Base-by-base conservation (phyloP, 2,797 vertebrate genomes). In the Oryzias sinensis region DNA sequence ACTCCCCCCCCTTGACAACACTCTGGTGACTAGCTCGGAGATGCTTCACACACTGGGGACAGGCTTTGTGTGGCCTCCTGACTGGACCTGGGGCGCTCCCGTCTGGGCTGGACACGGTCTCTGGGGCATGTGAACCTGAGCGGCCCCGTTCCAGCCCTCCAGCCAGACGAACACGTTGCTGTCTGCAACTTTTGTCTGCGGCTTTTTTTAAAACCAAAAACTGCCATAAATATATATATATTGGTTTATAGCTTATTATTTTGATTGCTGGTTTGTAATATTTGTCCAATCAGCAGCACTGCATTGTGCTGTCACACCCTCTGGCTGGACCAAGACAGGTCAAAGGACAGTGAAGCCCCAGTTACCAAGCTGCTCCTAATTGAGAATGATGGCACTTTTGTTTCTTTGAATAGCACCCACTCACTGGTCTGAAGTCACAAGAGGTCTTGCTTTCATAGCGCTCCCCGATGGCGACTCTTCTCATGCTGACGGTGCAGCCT, bases 301-400 rank as follows among this genome's bases (percentile, higher is more conserved):
- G 79, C 79, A 73, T 70, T 76, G 62, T 49, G 13, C 71, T 70
- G 76, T 81, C 70, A 79, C 75, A 81, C 76, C 68, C 77, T 73
- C 29, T 42, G 65, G 49, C 74, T 59, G 25, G 37, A 59, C 25
- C 37, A 68, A 52, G 60, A 70, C 62, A 53, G 72, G 46, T 52
- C 48, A 60, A 68, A 65, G 70, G 53, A 66, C 70, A 54, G 14
- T 40, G 43, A 60, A 69, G 72, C 24, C 56, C 66, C 50, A 68
- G 72, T 72, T 72, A 69, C 76, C 53, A 77, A 80, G 80, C 59
- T 77, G 72, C 59, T 53, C 64, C 71, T 86, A 87, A 88, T 86
- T 84, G 77, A 80, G 83, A 86, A 65, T 75, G 81, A 87, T 83
- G 79, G 82, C 66, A 76, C 82, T 80, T 87, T 87, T 86, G 84